Base-by-base conservation (phyloP, 2,888 invertebrate genomes). In the Himalopsyche anomala region DNA sequence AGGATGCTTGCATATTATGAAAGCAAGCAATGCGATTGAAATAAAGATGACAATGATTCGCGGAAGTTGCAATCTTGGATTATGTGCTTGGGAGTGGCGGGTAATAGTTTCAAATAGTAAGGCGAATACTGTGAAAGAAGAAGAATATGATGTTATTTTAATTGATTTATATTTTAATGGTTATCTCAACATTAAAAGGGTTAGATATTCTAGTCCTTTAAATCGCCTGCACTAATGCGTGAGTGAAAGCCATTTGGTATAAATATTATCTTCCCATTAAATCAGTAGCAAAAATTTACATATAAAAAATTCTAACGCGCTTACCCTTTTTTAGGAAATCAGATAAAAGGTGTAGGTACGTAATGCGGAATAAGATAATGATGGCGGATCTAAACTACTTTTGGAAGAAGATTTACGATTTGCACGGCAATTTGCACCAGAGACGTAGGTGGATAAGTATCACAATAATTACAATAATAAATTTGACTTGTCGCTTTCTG, bases 261-360 rank as follows among this genome's bases (percentile, higher is more conserved):
- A 74, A 74, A 74, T 74, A 74, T 74, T 79, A 85, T 85, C 85
- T 45, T 8, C 54, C 28, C 55, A 38, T 55, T 38, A 82, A 56
- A 85, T 85, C 85, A 45, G 54, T 19, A 28, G 9, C 42, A 79
- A 45, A 85, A 85, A 85, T 82, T 85, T 85, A 82, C 85, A 82
- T 55, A 80, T 56, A 79, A 80, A 82, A 85, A 80, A 51, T 56
- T 82, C 54, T 51, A 62, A 85, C 85, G 74, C 56, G 85, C 36
- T 69, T 38, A 40, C 56, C 40, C 69, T 81, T 85, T 17, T 69
- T 74, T 80, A 82, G 55, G 84, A 84, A 84, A 84, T 84, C 84
- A 80, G 81, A 84, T 84, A 74, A 74, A 74, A 74, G 74, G 74
- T 74, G 74, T 74, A 74, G 74, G 74, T 74, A 74, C 74, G 74